Evolutionary conservation across 2,888 invertebrate genomes (phyloP).

Genomic region (Acanthopleura granulata): DNA sequence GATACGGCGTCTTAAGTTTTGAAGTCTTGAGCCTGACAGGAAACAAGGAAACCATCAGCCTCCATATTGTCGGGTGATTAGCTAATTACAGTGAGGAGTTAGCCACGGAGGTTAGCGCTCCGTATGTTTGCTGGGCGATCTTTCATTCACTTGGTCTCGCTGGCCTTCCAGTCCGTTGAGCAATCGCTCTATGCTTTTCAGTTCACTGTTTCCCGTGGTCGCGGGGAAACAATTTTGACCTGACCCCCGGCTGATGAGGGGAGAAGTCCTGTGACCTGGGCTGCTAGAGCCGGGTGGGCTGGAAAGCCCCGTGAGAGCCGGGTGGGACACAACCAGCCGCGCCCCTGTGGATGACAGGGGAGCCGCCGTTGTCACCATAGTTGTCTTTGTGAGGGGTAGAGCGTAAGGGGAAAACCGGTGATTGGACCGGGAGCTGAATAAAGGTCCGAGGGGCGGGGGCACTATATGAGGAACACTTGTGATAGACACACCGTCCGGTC

Average conservation of each 20-base stretch:
- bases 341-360: constrained; percentile 24
- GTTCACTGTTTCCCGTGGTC: constrained; percentile 79
- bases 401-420: constrained; percentile 93
- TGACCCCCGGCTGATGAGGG: constrained; percentile 19
- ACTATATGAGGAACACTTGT: constrained; percentile 57
- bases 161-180: constrained; percentile 93
- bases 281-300: not conserved
- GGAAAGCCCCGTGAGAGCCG: constrained; percentile 17
- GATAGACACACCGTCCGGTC: constrained; percentile 61
- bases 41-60: too few relatives aligned
- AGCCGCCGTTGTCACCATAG: constrained; percentile 48
- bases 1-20: not conserved
- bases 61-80: not conserved
- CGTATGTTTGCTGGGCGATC: not conserved
- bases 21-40: too few relatives aligned
- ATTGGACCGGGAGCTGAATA: constrained; percentile 72
- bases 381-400: constrained; percentile 70
- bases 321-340: constrained; percentile 5
- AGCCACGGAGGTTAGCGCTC: not conserved
- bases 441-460: constrained; percentile 48
- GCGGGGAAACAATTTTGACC: constrained; percentile 18
- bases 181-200: constrained; percentile 98
- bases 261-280: constrained; percentile 6
- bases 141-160: not conserved
- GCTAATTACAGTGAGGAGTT: not conserved